Conservation (phyloP, 2,888 invertebrate species). For the Patella pellucida region DNA sequence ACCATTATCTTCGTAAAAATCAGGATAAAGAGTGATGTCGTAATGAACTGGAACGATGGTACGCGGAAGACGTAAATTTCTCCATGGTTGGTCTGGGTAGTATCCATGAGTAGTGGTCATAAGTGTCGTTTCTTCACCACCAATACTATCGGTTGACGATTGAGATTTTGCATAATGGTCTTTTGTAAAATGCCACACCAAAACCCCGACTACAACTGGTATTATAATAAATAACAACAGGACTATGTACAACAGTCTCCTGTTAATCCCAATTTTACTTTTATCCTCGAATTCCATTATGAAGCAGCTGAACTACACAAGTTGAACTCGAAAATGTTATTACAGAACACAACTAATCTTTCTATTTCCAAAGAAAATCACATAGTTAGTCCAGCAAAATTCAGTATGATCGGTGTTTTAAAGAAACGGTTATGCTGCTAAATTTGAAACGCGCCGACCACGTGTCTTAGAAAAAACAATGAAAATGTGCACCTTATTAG, state of each 20-base stretch:
- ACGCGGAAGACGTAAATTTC: constrained; percentile 76
- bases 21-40: constrained; percentile 79
- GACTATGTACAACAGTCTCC: constrained; percentile 44
- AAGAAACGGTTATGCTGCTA: too few relatives aligned
- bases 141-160: constrained; percentile 20
- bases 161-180: constrained; percentile 16
- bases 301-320: not conserved
- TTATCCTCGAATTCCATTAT: constrained; percentile 4
- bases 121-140: constrained; percentile 8
- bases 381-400: too few relatives aligned
- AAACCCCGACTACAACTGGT: constrained; percentile 49
- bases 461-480: too few relatives aligned
- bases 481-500: too few relatives aligned
- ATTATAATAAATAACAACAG: constrained; percentile 46
- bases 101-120: constrained; percentile 24
- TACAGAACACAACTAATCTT: too few relatives aligned
- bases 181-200: constrained; percentile 52
- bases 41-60: constrained; percentile 78
- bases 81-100: constrained; percentile 53
- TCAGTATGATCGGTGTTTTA: too few relatives aligned
- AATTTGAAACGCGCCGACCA: too few relatives aligned
- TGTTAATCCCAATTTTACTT: constrained; percentile 34
- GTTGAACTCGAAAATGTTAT: not conserved
- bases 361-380: too few relatives aligned
- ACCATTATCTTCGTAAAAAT: constrained; percentile 74